Evolutionary conservation across 2,888 invertebrate genomes (phyloP).

Genomic region (Eupithecia centaureata): DNA sequence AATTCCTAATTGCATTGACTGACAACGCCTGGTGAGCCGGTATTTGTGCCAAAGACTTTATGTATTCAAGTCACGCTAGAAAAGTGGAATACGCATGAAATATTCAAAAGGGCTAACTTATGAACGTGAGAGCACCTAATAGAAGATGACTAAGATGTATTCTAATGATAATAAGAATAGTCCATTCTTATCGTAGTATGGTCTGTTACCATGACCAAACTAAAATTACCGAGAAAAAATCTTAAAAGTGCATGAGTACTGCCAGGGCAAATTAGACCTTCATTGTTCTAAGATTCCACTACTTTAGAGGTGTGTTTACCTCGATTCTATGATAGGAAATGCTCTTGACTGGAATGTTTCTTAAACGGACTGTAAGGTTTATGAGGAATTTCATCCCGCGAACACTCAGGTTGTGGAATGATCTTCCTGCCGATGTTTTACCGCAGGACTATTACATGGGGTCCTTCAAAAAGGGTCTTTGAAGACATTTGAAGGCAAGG

Average conservation of each 20-base stretch:
- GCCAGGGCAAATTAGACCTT: neutral
- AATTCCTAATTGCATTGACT: conserved; percentile 16
- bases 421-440: too few relatives aligned
- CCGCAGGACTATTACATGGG: too few relatives aligned
- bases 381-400: too few relatives aligned
- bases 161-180: neutral
- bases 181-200: too few relatives aligned
- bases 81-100: conserved; percentile 32
- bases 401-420: too few relatives aligned
- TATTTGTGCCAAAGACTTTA: conserved; percentile 38
- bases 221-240: neutral
- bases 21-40: conserved; percentile 11
- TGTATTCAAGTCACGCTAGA: conserved; percentile 33
- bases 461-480: too few relatives aligned
- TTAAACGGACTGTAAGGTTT: too few relatives aligned
- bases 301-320: neutral
- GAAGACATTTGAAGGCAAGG: too few relatives aligned
- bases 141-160: neutral
- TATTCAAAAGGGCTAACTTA: conserved; percentile 23
- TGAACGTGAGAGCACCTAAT: neutral
- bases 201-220: neutral
- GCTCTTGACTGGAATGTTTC: neutral
- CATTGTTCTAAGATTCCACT: neutral
- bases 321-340: neutral
- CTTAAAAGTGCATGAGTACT: neutral